phyloP scores from a whole-genome alignment of 2,888 invertebrate species.

The Lasioglossum morio region DNA sequence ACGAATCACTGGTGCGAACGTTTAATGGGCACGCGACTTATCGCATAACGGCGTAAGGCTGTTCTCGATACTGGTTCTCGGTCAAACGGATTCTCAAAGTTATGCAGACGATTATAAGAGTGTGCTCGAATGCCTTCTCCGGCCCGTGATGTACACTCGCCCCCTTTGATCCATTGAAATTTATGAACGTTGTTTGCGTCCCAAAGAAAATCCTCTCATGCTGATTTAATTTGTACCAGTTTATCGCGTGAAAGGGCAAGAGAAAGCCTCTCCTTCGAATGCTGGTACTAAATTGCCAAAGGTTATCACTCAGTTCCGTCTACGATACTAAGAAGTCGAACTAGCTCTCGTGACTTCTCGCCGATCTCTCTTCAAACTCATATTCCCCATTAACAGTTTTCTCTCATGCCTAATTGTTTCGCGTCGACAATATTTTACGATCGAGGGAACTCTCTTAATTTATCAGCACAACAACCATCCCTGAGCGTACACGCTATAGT shows the following conservation, averaged over 20 bases:
- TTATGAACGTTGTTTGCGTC: slow-evolving; percentile 67
- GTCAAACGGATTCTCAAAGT: slow-evolving; percentile 82
- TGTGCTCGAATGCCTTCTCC: slow-evolving; percentile 72
- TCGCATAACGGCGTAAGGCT: slow-evolving; percentile 83
- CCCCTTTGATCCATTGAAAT: slow-evolving; percentile 64
- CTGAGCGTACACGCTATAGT: neutral
- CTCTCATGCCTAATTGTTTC: slow-evolving; percentile 29
- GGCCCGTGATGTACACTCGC: slow-evolving; percentile 53
- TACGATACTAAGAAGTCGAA: slow-evolving; percentile 23
- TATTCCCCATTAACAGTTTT: slow-evolving; percentile 37
- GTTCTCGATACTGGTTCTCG: slow-evolving; percentile 80
- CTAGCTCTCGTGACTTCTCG: slow-evolving; percentile 30
- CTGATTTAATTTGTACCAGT: slow-evolving; percentile 72
- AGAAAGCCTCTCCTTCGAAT: slow-evolving; percentile 16
- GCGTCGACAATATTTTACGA: slow-evolving; percentile 32
- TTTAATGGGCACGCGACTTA: slow-evolving; percentile 82
- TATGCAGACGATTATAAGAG: slow-evolving; percentile 81
- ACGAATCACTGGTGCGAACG: slow-evolving; percentile 74
- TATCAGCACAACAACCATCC: neutral
- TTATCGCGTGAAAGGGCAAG: slow-evolving; percentile 62
- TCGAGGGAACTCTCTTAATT: neutral
- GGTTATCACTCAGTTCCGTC: slow-evolving; percentile 43
- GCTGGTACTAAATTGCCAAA: slow-evolving; percentile 57
- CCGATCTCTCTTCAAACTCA: slow-evolving; percentile 32
- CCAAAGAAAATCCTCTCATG: slow-evolving; percentile 63